phyloP scores from a whole-genome alignment of 1,140 invertebrate genomes.

The Anthonomus grandis region DNA sequence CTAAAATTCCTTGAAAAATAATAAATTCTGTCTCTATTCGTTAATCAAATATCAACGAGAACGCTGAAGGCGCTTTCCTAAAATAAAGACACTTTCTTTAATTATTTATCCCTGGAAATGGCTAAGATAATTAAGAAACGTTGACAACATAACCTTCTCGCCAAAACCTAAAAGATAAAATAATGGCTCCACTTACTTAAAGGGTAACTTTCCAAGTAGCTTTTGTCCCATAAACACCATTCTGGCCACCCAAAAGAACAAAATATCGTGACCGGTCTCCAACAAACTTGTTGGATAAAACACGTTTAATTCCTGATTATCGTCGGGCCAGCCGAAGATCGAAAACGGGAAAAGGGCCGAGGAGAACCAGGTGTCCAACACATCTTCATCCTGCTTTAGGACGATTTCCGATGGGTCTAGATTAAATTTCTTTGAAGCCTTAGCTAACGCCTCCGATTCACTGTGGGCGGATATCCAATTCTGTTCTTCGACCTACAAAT shows the following conservation, averaged over 20 bases:
- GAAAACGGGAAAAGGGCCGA: slow-evolving; percentile 96
- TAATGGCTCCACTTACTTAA: slow-evolving; percentile 48
- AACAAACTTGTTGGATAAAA: slow-evolving; percentile 93
- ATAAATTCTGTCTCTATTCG: no score
- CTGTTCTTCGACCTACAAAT: slow-evolving; percentile 64
- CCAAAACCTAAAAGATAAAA: no score
- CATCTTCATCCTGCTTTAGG: slow-evolving; percentile 88
- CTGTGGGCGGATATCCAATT: slow-evolving; percentile 88
- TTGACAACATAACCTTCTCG: slow-evolving; percentile 10
- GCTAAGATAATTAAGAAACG: neutral
- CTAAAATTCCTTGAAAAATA: no score
- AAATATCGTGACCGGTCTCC: slow-evolving; percentile 97
- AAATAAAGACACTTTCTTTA: neutral
- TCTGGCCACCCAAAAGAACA: slow-evolving; percentile 99
- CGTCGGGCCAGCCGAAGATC: slow-evolving; percentile 95
- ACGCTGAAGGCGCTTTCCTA: neutral
- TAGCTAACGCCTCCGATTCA: slow-evolving; percentile 78
- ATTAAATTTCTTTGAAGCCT: slow-evolving; percentile 79
- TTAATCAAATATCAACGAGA: no score
- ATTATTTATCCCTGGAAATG: neutral
- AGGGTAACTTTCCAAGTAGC: slow-evolving; percentile 87
- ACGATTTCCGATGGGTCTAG: slow-evolving; percentile 66
- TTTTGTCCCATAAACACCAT: slow-evolving; percentile 98
- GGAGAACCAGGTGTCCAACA: slow-evolving; percentile 99
- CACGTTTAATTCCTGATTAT: slow-evolving; percentile 64